Base-by-base conservation (phyloP, 1,140 invertebrate species). In the Apis laboriosa region DNA sequence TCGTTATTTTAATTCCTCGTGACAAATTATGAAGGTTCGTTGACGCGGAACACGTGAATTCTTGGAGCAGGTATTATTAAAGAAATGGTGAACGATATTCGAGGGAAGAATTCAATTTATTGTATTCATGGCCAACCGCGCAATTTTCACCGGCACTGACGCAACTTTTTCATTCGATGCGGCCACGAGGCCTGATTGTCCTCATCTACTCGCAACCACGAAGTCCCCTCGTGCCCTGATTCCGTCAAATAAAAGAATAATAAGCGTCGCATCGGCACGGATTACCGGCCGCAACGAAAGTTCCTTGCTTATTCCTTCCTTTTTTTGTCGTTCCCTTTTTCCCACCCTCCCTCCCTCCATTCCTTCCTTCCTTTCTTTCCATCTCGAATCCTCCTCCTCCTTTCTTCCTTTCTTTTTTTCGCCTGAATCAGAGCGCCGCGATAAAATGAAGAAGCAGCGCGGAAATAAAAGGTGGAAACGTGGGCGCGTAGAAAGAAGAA, bases 231-330 rank as follows among this genome's bases (percentile, higher is more conserved):
- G 72, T 77, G 86, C 68, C 55, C 73, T 78, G 77, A 71, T 87
- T 86, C 75, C 77, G 68, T 55, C 51, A 56, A 74, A 84, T 87
- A 87, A 84, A 87, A 87, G 85, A 86, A 86, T 79, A 86, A 86
- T 86, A 86, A 87, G 81, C 85, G 85, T 75, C 68, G 74, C 86
- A 84, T 84, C 74, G 74, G 63, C 66, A 53, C 75, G 70, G 63
- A 84, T 76, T 87, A 87, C 77, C 78, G 85, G 75, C 58, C 79
- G 63, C 64, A 58, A 78, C 81, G 64, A 87, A 87, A 86, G 86
- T 84, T 86, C 74, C 70, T 43, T 70, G 24, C 76, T 77, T 67
- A 43, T 24, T 79, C 58, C 56, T 78, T 67, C 66, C 43, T 70
- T 70, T 66, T 43, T 43, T 7, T 0, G 34, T 43, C 34, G 34